Base-by-base conservation (phyloP, 2,797 vertebrate species). In the Pipistrellus nathusii region DNA sequence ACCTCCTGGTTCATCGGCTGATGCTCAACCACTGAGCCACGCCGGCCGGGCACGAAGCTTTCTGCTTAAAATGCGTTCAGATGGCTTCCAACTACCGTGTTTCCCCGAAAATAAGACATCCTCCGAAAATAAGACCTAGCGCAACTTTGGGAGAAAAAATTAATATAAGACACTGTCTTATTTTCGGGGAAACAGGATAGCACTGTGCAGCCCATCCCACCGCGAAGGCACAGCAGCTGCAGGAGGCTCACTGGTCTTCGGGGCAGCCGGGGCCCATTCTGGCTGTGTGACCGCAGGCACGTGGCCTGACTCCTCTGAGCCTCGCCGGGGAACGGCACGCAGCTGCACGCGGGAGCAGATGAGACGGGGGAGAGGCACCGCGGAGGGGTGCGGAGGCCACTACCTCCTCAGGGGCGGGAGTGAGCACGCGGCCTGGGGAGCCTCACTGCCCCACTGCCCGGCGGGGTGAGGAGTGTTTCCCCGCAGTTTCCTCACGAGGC, bases 151-250 rank as follows among this genome's bases (percentile, higher is more conserved):
- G 38, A 38, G 38, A 38, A 38, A 38, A 38, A 38, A 38, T 38
- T 38, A 38, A 38, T 38, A 38, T 38, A 38, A 38, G 38, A 38
- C 38, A 38, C 38, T 38, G 38, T 38, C 38, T 38, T 38, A 38
- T 38, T 38, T 38, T 38, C 38, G 38, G 38, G 38, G 38, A 38
- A 38, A 38, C 38, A 38, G 38, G 38, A 5, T 38, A 44, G 44
- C 44, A 44, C 44, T 11, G 44, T 4, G 44, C 44, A 44, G 44
- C 44, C 44, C 8, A 44, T 44, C 44, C 44, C 44, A 44, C 44
- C 44, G 44, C 44, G 1, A 32, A 20, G 4, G 5, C 7, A 57
- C 3, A 12, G 35, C 10, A 2, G 17, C 3, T 3, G 17, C 14
- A 7, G 62, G 62, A 2, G 30, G n/a, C 77, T 35, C 55, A 14